Percentiles rank a stretch among this genome's conserved stretches.
Conservation (phyloP, 2,797 vertebrate species). For the Pipistrellus pygmaeus region DNA sequence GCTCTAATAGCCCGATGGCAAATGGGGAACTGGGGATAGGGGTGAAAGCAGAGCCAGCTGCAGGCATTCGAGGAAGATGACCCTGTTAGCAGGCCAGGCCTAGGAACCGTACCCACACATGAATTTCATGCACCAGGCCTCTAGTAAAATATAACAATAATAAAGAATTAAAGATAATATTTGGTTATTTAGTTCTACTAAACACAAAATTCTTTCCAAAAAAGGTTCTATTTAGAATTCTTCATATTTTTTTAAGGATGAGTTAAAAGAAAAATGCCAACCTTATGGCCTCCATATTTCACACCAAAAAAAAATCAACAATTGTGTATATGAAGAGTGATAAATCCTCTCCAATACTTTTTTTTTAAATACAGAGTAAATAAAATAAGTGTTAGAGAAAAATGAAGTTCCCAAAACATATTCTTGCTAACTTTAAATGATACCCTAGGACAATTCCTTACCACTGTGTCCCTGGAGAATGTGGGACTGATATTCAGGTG, state of each 20-base stretch:
- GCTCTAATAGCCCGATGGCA: accelerated
- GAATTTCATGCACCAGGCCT: accelerated
- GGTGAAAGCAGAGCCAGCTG: too few species aligned
- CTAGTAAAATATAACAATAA: neutral
- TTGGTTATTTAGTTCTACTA: neutral
- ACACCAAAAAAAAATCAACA: neutral
- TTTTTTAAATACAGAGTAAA: neutral
- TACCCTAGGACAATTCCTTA: neutral
- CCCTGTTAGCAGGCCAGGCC: too few species aligned
- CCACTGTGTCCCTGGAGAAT: neutral
- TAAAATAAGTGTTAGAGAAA: conserved; percentile 25
- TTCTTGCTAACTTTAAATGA: conserved; percentile 5
- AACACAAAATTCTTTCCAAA: neutral
- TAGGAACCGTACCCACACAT: too few species aligned
- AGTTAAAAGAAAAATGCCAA: conserved; percentile 44
- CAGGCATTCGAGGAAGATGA: too few species aligned
- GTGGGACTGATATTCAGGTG: neutral
- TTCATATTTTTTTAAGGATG: neutral
- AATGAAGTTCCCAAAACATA: neutral
- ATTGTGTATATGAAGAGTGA: neutral
- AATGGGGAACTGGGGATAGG: too few species aligned
- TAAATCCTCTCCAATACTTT: conserved; percentile 4
- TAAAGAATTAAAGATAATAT: conserved; percentile 23
- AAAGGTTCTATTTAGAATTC: neutral
- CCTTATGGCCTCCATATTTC: neutral